phyloP scores from a whole-genome alignment of 2,113 vertebrate species.

The Falcunculus frontatus region DNA sequence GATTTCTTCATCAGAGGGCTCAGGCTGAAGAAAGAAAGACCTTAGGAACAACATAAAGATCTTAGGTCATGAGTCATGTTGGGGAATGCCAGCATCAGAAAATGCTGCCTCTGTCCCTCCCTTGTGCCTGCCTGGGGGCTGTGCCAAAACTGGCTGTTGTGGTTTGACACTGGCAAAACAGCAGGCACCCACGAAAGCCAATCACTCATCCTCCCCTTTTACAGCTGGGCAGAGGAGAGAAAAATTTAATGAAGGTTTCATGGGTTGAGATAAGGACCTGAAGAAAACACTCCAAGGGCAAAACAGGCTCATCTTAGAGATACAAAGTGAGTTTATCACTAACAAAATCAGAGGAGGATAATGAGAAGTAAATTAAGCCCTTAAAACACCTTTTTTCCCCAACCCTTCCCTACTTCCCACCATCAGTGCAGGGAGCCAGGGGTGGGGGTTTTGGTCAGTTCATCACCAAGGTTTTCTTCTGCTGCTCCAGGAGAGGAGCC shows the following conservation, averaged over 20 bases:
- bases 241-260: neutral
- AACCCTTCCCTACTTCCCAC: neutral
- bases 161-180: neutral
- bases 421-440: rapidly evolving
- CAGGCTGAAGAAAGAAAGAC: neutral
- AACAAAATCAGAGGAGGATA: neutral
- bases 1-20: neutral
- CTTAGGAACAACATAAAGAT: neutral
- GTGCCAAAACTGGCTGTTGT: neutral
- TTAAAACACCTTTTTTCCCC: neutral
- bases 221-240: neutral
- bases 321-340: neutral
- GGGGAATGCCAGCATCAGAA: neutral
- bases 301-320: neutral
- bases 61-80: neutral
- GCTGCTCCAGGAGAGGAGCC: neutral
- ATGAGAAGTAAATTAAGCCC: neutral
- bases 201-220: neutral
- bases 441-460: neutral
- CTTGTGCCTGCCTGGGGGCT: neutral
- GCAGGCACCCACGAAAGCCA: neutral
- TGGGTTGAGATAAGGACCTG: neutral
- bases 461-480: neutral
- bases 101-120: neutral
- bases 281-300: neutral